phyloP scores from a whole-genome alignment of 2,888 invertebrate genomes.

The Pollenia labialis region DNA sequence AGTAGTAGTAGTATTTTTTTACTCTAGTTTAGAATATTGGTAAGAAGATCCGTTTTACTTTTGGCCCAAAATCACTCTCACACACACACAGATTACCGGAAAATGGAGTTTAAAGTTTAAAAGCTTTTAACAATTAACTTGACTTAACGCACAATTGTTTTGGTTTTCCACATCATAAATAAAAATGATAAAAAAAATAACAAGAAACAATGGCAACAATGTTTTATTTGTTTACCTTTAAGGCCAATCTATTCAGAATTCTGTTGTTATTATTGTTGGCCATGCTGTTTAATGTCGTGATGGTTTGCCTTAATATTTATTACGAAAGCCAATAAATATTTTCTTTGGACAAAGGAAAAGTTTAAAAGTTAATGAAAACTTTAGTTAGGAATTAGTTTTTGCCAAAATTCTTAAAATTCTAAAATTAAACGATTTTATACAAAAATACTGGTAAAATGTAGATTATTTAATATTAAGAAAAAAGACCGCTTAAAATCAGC shows the following conservation, averaged over 20 bases:
- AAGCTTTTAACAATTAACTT: slow-evolving; percentile 69
- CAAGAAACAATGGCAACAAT: neutral
- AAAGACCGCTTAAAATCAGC: too few species aligned
- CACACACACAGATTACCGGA: neutral
- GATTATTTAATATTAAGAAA: too few species aligned
- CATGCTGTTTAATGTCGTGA: neutral
- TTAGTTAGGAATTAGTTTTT: too few species aligned
- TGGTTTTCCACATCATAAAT: slow-evolving; percentile 44
- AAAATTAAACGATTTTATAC: too few species aligned
- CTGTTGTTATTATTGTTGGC: neutral
- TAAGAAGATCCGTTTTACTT: neutral
- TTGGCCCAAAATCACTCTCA: neutral
- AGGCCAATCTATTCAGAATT: neutral
- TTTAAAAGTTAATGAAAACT: too few species aligned
- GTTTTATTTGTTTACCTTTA: neutral
- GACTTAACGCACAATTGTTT: slow-evolving; percentile 62
- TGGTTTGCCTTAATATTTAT: neutral
- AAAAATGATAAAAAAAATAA: neutral
- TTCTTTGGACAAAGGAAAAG: too few species aligned
- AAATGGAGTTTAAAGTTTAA: slow-evolving; percentile 52
- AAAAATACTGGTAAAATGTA: too few species aligned
- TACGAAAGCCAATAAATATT: neutral
- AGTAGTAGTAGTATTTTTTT: neutral
- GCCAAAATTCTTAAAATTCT: too few species aligned
- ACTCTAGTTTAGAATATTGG: neutral